A percentile compares a stretch with the other conserved stretches of the same genome.
Conservation (phyloP, 2,888 invertebrate species). For the Danaus chrysippus region DNA sequence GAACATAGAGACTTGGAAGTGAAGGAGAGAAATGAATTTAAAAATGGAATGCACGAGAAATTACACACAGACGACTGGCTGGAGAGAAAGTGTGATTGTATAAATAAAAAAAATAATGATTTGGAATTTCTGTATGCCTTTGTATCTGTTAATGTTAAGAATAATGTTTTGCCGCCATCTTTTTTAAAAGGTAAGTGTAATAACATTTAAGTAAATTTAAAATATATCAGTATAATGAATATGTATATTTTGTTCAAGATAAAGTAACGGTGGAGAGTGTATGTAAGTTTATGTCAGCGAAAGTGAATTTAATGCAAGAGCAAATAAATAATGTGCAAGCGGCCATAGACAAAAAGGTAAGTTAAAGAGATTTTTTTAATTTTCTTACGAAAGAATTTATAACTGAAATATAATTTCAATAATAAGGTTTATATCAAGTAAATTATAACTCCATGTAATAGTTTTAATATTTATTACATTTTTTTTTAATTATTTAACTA, state of each 20-base stretch:
- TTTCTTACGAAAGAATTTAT: background rate
- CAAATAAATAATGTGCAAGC: conserved; percentile 57
- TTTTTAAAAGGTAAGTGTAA: conserved; percentile 60
- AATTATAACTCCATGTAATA: no score
- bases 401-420: no score
- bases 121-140: conserved; percentile 67
- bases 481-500: no score
- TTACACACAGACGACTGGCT: conserved; percentile 19
- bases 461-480: no score
- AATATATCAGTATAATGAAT: background rate
- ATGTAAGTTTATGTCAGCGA: conserved; percentile 63
- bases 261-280: conserved; percentile 53
- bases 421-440: no score
- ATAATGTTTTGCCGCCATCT: conserved; percentile 57
- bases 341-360: conserved; percentile 59
- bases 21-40: conserved; percentile 5
- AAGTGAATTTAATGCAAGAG: conserved; percentile 63
- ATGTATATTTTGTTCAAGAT: conserved; percentile 37
- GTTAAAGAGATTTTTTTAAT: background rate
- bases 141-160: conserved; percentile 62
- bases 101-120: conserved; percentile 36
- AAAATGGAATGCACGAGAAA: conserved; percentile 27
- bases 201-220: background rate
- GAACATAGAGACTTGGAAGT: conserved; percentile 11
- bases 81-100: conserved; percentile 44